These are phyloP conservation scores for Oenanthe oenanthe DNA, from an alignment of 2,113 vertebrate species.

Conservation along the genomic window DNA sequence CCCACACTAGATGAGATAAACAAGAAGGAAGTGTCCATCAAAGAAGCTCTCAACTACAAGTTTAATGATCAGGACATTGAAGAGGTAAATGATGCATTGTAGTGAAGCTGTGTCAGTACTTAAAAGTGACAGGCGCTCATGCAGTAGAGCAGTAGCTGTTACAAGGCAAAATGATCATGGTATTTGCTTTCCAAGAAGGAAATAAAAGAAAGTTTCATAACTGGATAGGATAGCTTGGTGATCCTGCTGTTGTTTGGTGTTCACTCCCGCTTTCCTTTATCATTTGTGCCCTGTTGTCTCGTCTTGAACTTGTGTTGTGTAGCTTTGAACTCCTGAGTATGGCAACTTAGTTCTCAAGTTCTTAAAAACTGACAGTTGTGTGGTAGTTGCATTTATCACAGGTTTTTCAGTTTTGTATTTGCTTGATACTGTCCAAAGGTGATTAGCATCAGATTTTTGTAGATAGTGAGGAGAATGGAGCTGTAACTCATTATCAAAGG, in stretches of 20 bases:
- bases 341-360: background rate
- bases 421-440: background rate
- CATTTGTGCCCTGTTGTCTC: background rate
- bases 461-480: background rate
- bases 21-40: conserved; percentile 97
- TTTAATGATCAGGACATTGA: conserved; percentile 99
- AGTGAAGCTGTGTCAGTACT: background rate
- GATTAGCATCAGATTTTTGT: background rate
- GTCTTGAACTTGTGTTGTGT: background rate
- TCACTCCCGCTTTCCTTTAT: background rate
- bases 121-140: background rate
- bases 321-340: background rate
- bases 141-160: background rate
- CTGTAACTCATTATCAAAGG: background rate
- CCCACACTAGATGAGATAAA: conserved; percentile 97
- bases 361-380: background rate
- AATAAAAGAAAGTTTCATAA: background rate
- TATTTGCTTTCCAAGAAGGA: background rate
- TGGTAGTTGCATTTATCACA: background rate
- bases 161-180: background rate
- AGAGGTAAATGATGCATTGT: conserved; percentile 76
- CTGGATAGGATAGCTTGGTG: background rate
- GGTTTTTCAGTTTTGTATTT: background rate
- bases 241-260: background rate
- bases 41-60: conserved; percentile 97